phyloP scores from a whole-genome alignment of 2,797 vertebrate genomes.

The Semaprochilodus insignis region DNA sequence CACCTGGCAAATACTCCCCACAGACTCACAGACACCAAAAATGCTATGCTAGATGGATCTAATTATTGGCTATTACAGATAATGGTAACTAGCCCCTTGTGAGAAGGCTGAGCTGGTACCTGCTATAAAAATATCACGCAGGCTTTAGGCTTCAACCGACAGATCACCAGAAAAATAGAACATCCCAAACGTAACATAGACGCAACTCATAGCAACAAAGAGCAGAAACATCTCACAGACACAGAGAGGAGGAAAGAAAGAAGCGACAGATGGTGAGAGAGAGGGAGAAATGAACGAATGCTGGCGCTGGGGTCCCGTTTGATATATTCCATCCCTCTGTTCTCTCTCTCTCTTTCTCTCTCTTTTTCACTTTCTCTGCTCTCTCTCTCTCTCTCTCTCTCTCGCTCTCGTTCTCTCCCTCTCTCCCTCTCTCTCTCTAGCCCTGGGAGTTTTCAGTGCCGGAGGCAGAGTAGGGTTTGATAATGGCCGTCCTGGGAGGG shows the following conservation, averaged over 20 bases:
- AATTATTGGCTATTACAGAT: neutral
- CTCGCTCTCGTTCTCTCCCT: constrained; percentile 50
- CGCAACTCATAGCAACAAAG: constrained; percentile 9
- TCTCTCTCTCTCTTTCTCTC: constrained; percentile 35
- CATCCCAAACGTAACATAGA: constrained; percentile 29
- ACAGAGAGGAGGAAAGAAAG: constrained; percentile 52
- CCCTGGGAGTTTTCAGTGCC: constrained; percentile 73
- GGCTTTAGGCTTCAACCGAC: constrained; percentile 44
- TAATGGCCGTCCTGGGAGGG: constrained; percentile 80
- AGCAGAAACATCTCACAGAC: constrained; percentile 8
- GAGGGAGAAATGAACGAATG: constrained; percentile 67
- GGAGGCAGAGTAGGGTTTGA: constrained; percentile 74
- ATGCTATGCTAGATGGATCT: neutral
- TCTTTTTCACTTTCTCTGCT: constrained; percentile 41
- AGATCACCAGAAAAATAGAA: constrained; percentile 52
- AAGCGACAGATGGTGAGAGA: constrained; percentile 75
- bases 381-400: constrained; percentile 33
- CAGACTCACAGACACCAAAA: neutral
- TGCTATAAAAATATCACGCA: neutral
- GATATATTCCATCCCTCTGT: constrained; percentile 74
- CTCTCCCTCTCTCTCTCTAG: constrained; percentile 37
- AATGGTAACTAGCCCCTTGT: neutral
- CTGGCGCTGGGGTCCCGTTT: constrained; percentile 69
- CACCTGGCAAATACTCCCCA: neutral
- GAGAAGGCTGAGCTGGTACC: neutral